Conservation (phyloP, 2,797 vertebrate genomes). For the Distichodus sexfasciatus region DNA sequence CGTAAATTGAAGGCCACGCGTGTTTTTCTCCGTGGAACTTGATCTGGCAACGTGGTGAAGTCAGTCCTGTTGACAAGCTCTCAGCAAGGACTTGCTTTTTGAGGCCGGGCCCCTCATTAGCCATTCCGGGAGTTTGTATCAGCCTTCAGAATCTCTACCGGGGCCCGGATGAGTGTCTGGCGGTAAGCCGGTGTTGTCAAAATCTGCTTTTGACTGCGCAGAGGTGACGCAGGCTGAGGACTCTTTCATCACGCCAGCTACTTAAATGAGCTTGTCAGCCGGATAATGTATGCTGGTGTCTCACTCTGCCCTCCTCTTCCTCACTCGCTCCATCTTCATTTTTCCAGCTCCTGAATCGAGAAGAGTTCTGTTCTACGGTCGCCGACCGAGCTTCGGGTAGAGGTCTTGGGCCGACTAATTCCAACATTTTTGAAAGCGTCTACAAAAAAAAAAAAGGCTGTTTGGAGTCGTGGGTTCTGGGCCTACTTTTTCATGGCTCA, state of each 20-base stretch:
- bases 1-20: neutral
- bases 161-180: conserved; percentile 64
- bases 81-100: neutral
- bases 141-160: conserved; percentile 59
- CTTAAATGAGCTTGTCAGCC: conserved; percentile 73
- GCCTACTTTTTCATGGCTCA: conserved; percentile 38
- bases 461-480: conserved; percentile 27
- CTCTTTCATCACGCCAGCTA: conserved; percentile 68
- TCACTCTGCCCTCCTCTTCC: conserved; percentile 44
- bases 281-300: conserved; percentile 65
- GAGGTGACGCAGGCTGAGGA: conserved; percentile 58
- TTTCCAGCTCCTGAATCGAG: neutral
- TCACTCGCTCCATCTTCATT: conserved; percentile 39
- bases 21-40: neutral
- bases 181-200: conserved; percentile 71
- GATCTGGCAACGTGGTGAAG: neutral
- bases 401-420: neutral
- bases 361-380: neutral
- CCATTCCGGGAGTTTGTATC: conserved; percentile 16
- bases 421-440: conserved; percentile 17
- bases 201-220: conserved; percentile 64
- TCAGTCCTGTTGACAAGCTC: neutral
- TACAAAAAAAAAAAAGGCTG: conserved; percentile 11
- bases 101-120: too few species aligned
- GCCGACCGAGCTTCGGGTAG: neutral